Percentiles rank a stretch among this genome's conserved stretches.
These are phyloP conservation scores for Spialia ferax DNA, from an alignment of 2,888 invertebrate species.

Conservation along the genomic window DNA sequence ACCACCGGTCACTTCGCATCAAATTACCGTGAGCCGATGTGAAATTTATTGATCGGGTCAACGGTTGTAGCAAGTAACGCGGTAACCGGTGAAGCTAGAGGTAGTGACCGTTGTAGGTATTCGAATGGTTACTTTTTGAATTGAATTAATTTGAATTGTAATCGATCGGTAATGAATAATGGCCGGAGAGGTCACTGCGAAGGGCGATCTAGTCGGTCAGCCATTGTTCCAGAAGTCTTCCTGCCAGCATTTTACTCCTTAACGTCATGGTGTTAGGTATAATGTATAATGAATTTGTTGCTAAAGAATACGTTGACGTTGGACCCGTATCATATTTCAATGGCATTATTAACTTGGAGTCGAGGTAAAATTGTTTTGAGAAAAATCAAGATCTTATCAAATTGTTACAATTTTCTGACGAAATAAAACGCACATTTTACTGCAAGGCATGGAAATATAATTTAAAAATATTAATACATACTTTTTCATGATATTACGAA, in stretches of 20 bases:
- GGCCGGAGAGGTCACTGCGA: slow-evolving; percentile 63
- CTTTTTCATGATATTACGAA: too few relatives aligned
- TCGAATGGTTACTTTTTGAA: slow-evolving; percentile 71
- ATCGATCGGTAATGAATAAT: slow-evolving; percentile 63
- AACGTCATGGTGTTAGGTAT: not conserved
- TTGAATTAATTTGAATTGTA: slow-evolving; percentile 77
- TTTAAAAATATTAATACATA: too few relatives aligned
- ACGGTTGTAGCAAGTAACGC: slow-evolving; percentile 71
- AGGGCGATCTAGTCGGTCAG: slow-evolving; percentile 55
- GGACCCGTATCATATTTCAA: not conserved
- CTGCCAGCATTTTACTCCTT: slow-evolving; percentile 40
- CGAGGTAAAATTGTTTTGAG: not conserved
- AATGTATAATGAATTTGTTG: not conserved
- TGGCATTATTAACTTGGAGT: not conserved
- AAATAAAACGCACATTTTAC: not conserved
- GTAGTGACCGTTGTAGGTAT: slow-evolving; percentile 61
- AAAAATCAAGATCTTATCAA: not conserved
- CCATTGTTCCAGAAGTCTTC: slow-evolving; percentile 46
- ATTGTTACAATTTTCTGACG: not conserved
- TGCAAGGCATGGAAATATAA: too few relatives aligned
- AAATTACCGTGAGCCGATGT: slow-evolving; percentile 69
- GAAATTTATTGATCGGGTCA: slow-evolving; percentile 69
- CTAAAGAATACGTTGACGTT: not conserved
- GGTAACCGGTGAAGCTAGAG: slow-evolving; percentile 55
- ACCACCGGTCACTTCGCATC: slow-evolving; percentile 80